Evolutionary conservation across 1,140 invertebrate species (phyloP).

Genomic region (Trichonephila clavata): DNA sequence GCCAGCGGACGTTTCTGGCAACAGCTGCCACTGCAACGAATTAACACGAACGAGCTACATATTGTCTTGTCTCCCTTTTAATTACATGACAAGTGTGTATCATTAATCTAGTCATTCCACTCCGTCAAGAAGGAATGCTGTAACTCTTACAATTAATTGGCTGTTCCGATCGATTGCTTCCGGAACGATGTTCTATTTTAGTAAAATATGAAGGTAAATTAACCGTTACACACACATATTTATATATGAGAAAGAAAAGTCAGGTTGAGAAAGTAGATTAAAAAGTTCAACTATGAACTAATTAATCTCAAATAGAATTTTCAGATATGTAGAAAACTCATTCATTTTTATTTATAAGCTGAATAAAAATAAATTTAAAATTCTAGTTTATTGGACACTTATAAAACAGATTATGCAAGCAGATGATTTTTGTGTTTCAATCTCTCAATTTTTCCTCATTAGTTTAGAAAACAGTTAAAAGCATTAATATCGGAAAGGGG

Average conservation of each 20-base stretch:
- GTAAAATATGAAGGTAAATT: not conserved
- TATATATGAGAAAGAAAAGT: not conserved
- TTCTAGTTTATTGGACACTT: no score
- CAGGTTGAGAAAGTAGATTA: no score
- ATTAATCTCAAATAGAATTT: no score
- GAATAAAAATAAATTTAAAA: no score
- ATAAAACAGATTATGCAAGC: no score
- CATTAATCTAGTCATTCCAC: not conserved
- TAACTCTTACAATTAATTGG: conserved; percentile 4
- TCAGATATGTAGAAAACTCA: no score
- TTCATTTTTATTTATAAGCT: no score
- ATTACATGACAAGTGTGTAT: not conserved
- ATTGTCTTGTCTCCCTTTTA: conserved; percentile 21
- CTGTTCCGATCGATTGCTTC: conserved; percentile 1
- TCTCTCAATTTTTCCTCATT: no score
- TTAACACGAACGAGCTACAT: not conserved
- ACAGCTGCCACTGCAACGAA: not conserved
- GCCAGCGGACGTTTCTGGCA: conserved; percentile 18
- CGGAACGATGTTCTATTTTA: conserved; percentile 17
- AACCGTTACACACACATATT: not conserved
- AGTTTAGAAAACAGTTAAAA: no score
- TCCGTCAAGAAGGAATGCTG: not conserved
- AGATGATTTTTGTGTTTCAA: no score
- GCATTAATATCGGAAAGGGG: no score
- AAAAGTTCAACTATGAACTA: no score